Percentiles rank a stretch among this genome's conserved stretches.
These are phyloP conservation scores for Perccottus glenii DNA, from an alignment of 2,113 vertebrate species.

Conservation along the genomic window DNA sequence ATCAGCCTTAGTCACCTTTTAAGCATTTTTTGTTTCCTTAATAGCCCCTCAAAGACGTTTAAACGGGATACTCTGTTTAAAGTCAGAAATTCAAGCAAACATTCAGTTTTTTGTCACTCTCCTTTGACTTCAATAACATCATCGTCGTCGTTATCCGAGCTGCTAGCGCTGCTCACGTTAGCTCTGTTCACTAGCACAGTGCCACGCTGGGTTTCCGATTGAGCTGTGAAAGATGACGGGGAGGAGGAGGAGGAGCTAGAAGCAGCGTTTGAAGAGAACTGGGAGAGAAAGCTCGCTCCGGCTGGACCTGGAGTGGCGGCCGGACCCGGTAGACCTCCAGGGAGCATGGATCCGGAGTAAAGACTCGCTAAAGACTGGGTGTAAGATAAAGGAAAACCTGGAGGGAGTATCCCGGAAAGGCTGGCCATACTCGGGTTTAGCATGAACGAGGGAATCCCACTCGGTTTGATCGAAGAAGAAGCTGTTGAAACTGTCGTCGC, in stretches of 20 bases:
- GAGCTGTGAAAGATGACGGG: conserved; percentile 81
- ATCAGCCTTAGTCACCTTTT: neutral
- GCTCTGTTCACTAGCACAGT: conserved; percentile 76
- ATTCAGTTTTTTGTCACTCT: conserved; percentile 63
- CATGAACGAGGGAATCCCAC: conserved; percentile 86
- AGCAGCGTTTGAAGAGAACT: conserved; percentile 77
- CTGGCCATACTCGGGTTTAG: conserved; percentile 81
- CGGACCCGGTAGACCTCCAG: conserved; percentile 79
- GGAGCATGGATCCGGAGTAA: conserved; percentile 70
- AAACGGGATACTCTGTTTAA: conserved; percentile 12
- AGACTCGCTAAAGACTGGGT: conserved; percentile 86
- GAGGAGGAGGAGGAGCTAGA: conserved; percentile 80
- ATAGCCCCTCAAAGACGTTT: neutral
- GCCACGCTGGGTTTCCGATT: conserved; percentile 80
- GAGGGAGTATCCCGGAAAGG: conserved; percentile 84
- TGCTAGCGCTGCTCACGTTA: conserved; percentile 45
- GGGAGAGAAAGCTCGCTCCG: conserved; percentile 88
- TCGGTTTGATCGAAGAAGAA: conserved; percentile 82
- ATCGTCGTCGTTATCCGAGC: conserved; percentile 75
- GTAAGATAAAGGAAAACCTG: conserved; percentile 88
- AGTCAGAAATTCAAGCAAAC: conserved; percentile 16
- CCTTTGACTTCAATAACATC: conserved; percentile 90
- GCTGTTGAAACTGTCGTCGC: conserved; percentile 35
- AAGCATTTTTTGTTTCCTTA: conserved; percentile 26
- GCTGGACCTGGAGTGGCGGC: conserved; percentile 86